Conservation (phyloP, 1,140 invertebrate genomes). For the Lamellibrachia luymesi region DNA sequence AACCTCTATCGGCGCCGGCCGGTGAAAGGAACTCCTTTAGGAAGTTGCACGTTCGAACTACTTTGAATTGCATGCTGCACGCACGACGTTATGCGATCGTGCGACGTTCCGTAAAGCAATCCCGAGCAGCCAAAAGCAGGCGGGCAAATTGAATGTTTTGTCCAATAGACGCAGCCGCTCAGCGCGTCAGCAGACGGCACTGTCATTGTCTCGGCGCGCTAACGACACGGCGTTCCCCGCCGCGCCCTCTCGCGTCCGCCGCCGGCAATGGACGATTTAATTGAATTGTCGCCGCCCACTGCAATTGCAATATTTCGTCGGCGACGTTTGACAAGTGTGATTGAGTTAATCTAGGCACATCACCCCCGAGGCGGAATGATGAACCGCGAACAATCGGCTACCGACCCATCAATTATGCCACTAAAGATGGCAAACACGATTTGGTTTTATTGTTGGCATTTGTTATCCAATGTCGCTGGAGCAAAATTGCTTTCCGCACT, state of each 20-base stretch:
- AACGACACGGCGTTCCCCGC: not conserved
- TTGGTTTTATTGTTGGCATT: not conserved
- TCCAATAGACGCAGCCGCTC: not conserved
- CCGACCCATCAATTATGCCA: not conserved
- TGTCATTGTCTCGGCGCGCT: not conserved
- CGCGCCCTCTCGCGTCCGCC: not conserved
- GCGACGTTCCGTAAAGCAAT: not conserved
- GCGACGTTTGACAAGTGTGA: slow-evolving; percentile 3
- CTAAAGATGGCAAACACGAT: not conserved
- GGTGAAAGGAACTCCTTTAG: not conserved
- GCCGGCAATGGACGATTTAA: not conserved
- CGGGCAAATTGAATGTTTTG: not conserved
- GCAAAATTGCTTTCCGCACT: no score
- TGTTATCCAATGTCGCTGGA: not conserved
- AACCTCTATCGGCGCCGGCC: not conserved
- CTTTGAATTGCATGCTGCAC: not conserved
- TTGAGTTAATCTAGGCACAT: not conserved
- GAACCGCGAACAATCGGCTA: slow-evolving; percentile 3
- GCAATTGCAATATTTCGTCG: not conserved
- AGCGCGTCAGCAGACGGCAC: not conserved
- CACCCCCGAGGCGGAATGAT: not conserved
- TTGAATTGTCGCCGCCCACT: not conserved
- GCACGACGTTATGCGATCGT: not conserved
- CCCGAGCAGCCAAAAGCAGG: not conserved
- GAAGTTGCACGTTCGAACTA: not conserved